Percentiles rank a stretch among this genome's conserved stretches.
phyloP scores from a whole-genome alignment of 1,140 invertebrate genomes.

The Scaptomyza graminum region DNA sequence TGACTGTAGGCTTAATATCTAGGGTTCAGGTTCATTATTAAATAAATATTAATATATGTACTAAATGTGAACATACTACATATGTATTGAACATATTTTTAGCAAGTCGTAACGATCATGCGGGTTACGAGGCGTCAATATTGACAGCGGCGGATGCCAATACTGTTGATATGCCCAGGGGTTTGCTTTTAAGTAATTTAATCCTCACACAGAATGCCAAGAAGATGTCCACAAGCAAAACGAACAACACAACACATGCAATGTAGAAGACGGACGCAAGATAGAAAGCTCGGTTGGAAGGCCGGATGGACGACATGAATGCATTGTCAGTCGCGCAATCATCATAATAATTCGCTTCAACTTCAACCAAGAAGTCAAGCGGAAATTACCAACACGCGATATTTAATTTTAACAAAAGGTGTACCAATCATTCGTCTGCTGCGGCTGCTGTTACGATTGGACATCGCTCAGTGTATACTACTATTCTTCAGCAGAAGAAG shows the following conservation, averaged over 20 bases:
- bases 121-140: constrained; percentile 76
- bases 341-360: constrained; percentile 81
- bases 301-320: constrained; percentile 75
- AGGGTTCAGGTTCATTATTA: no score
- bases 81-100: constrained; percentile 13
- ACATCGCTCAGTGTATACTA: constrained; percentile 9
- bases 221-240: constrained; percentile 73
- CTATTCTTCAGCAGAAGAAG: not conserved
- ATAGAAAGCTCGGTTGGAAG: constrained; percentile 59
- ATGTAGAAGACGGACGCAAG: constrained; percentile 53
- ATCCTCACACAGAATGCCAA: constrained; percentile 81
- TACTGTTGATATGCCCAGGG: constrained; percentile 71
- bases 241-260: constrained; percentile 60
- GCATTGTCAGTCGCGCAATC: constrained; percentile 79
- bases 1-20: no score
- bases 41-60: no score
- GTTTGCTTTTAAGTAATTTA: constrained; percentile 76
- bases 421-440: constrained; percentile 76
- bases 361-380: constrained; percentile 76
- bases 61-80: no score
- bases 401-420: constrained; percentile 81
- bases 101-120: constrained; percentile 57
- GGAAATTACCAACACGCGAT: constrained; percentile 81
- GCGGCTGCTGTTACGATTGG: constrained; percentile 11
- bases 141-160: constrained; percentile 75